Conservation (phyloP, 2,888 invertebrate genomes). For the Drosophila macrospina region DNA sequence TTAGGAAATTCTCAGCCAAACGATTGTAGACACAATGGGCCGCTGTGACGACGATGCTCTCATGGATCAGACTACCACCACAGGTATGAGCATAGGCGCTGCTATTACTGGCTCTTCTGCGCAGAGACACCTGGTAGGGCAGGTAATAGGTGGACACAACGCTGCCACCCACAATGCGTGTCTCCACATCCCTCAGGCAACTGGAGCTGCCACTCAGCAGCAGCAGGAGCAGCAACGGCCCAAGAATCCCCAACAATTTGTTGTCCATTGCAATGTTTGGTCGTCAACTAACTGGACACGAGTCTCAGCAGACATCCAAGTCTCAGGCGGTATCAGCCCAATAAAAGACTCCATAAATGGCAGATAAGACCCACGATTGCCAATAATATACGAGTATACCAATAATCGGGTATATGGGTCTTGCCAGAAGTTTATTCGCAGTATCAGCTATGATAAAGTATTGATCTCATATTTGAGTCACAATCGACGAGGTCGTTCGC, state of each 20-base stretch:
- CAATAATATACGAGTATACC: constrained; percentile 4
- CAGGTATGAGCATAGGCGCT: constrained; percentile 62
- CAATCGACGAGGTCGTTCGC: neutral
- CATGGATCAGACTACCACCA: constrained; percentile 57
- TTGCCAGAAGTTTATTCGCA: constrained; percentile 4
- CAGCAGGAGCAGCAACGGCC: constrained; percentile 21
- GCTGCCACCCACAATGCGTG: constrained; percentile 77
- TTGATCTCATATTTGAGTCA: constrained; percentile 15
- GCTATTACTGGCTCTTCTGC: constrained; percentile 46
- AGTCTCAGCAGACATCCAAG: neutral
- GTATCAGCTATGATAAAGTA: constrained; percentile 6
- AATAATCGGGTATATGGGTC: neutral
- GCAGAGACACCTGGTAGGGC: constrained; percentile 74
- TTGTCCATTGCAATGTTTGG: constrained; percentile 52
- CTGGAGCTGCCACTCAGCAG: constrained; percentile 21
- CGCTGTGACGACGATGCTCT: constrained; percentile 71
- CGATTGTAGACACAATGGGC: constrained; percentile 79
- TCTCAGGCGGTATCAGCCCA: constrained; percentile 1
- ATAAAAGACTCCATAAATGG: constrained; percentile 26
- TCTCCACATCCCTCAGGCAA: constrained; percentile 3
- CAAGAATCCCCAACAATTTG: constrained; percentile 19
- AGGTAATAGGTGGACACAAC: constrained; percentile 57
- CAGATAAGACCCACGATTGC: constrained; percentile 44
- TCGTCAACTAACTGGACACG: constrained; percentile 33
- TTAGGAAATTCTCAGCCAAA: constrained; percentile 45